Evolutionary conservation across 1,140 invertebrate species (phyloP), one percentile per base, ranked within the genome.

Genomic region (Drosophila pallidifrons): DNA sequence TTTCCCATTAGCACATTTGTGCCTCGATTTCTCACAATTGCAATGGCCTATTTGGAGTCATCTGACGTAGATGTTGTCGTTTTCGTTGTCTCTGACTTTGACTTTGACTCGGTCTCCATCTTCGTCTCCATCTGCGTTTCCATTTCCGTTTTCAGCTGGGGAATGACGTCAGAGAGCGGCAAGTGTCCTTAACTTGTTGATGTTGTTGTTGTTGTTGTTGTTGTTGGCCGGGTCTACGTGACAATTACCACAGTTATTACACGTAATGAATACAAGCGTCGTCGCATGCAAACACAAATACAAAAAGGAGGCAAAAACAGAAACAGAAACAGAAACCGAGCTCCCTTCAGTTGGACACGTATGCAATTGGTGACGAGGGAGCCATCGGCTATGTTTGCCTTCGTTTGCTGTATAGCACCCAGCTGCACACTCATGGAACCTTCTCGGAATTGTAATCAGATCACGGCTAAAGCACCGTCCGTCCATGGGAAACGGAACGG

Each of bases 231-330:
- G 35, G 11, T 16, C 67, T 83, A 83, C 81, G 81, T 85, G 81
- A 85, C 81, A 85, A 77, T 77, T 85, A 77, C 65, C 60, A 51
- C 51, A 54, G 64, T 67, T 63, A 79, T 73, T 79, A 85, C 67
- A 77, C 69, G 77, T 77, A 79, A 80, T 80, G 64, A 82, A 63
- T 51, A 65, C 55, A 70, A 47, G 28, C n/a, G 47, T 11, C n/a
- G 47, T 11, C 20, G 35, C 47, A 35, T 38, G 49, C 41, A 68
- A 55, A 69, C 65, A 69, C n/a, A 58, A 52, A 58, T 49, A 68
- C n/a, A 15, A 15, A 64, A 35, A 52, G 5, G 25, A 38, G 35
- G 35, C 35, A 38, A 16, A 28, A 46, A 4, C 30, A 20, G 20
- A 20, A 20, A 20, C 20, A 11, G 6, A 28, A 20, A 3, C 20